These are phyloP conservation scores for Tetheella fluctuosa DNA, from an alignment of 2,888 invertebrate species.

Conservation along the genomic window DNA sequence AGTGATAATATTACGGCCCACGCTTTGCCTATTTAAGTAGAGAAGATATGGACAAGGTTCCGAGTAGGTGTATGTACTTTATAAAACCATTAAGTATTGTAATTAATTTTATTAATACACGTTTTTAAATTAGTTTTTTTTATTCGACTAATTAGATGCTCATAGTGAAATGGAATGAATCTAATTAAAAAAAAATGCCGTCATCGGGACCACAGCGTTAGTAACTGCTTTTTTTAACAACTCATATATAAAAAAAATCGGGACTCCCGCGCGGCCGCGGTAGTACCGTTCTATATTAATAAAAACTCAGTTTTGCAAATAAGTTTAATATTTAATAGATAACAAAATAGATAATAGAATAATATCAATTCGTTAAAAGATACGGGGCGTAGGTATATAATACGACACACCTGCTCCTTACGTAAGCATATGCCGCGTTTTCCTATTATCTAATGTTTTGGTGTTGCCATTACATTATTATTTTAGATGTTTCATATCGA, in stretches of 20 bases:
- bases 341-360: background rate
- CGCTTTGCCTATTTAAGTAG: background rate
- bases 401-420: slow-evolving; percentile 8
- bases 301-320: background rate
- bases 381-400: background rate
- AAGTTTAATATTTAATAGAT: background rate
- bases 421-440: slow-evolving; percentile 1
- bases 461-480: background rate
- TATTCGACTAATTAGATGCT: background rate
- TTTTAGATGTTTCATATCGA: background rate
- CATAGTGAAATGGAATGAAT: too few species aligned
- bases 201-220: background rate
- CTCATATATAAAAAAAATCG: background rate
- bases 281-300: background rate
- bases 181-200: too few species aligned
- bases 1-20: background rate
- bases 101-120: background rate
- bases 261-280: too few species aligned
- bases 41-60: background rate
- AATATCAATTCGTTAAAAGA: background rate
- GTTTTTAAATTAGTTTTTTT: background rate
- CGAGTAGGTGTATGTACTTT: background rate
- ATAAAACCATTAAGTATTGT: background rate
- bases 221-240: background rate
- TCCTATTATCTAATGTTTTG: background rate